These are phyloP conservation scores for Catocala fraxini DNA, from an alignment of 2,888 invertebrate genomes.

Conservation along the genomic window DNA sequence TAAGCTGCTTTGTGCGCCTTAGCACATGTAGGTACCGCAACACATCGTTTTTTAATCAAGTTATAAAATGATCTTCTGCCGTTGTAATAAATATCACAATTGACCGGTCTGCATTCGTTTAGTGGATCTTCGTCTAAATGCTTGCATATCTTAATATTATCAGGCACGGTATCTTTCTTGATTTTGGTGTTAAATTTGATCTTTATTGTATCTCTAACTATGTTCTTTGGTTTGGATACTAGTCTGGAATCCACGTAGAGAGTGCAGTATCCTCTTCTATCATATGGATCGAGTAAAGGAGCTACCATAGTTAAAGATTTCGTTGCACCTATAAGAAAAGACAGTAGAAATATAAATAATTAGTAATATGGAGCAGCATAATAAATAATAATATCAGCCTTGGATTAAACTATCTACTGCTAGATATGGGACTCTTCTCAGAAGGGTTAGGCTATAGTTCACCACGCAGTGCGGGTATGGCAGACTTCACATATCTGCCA, in stretches of 20 bases:
- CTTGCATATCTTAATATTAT: slow-evolving; percentile 56
- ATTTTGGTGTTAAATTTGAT: slow-evolving; percentile 72
- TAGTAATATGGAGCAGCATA: not conserved
- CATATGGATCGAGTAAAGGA: slow-evolving; percentile 66
- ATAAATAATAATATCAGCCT: too few species aligned
- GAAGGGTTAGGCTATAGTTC: too few species aligned
- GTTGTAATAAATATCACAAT: slow-evolving; percentile 75
- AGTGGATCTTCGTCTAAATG: slow-evolving; percentile 70
- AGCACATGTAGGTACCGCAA: slow-evolving; percentile 57
- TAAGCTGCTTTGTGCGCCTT: slow-evolving; percentile 59
- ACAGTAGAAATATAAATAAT: slow-evolving; percentile 3
- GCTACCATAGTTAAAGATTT: slow-evolving; percentile 67
- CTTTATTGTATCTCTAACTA: slow-evolving; percentile 63
- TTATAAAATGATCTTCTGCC: slow-evolving; percentile 64
- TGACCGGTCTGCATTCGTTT: slow-evolving; percentile 72
- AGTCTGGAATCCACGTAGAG: slow-evolving; percentile 69
- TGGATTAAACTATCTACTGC: too few species aligned
- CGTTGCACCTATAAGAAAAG: slow-evolving; percentile 53
- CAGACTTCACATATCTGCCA: too few species aligned
- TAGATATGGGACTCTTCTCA: too few species aligned
- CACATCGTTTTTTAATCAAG: slow-evolving; percentile 60
- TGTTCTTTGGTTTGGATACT: slow-evolving; percentile 48
- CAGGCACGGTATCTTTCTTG: slow-evolving; percentile 37
- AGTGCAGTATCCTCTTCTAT: slow-evolving; percentile 69
- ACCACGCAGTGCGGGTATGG: too few species aligned